Conservation (phyloP, 2,888 invertebrate species). For the Bhutanitis thaidina region DNA sequence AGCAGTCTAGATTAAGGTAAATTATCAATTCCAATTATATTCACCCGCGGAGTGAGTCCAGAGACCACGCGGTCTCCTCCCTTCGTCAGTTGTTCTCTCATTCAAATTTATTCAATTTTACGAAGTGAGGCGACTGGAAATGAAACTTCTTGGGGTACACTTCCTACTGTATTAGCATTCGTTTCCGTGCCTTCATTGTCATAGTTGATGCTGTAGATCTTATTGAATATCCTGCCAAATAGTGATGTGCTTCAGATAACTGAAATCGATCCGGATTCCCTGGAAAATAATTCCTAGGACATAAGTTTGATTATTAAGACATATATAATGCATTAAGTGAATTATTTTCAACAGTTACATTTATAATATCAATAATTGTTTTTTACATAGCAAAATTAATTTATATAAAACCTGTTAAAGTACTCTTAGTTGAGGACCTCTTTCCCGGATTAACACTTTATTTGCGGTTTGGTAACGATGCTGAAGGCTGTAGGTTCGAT, state of each 20-base stretch:
- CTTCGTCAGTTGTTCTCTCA: conserved; percentile 39
- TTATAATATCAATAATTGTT: no score
- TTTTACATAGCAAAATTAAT: no score
- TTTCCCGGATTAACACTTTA: no score
- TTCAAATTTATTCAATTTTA: conserved; percentile 77
- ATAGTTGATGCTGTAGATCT: conserved; percentile 15
- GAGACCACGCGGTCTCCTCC: background rate
- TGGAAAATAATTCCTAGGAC: no score
- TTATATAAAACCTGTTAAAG: no score
- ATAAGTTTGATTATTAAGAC: no score
- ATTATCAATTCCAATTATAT: conserved; percentile 6
- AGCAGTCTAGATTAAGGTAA: background rate
- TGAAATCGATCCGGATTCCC: background rate
- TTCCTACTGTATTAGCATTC: conserved; percentile 61
- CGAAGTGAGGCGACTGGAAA: conserved; percentile 60
- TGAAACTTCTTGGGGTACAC: conserved; percentile 56
- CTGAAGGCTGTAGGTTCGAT: no score
- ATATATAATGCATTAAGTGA: no score
- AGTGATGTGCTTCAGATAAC: conserved; percentile 5
- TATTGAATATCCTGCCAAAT: conserved; percentile 13
- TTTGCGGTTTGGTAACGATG: no score
- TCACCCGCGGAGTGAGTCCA: background rate
- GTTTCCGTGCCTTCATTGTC: conserved; percentile 32
- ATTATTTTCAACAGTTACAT: no score
- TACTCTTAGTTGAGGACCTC: no score